Percentiles rank a stretch among this genome's conserved stretches.
Conservation (phyloP, 2,113 vertebrate species). For the Alethe castanea region DNA sequence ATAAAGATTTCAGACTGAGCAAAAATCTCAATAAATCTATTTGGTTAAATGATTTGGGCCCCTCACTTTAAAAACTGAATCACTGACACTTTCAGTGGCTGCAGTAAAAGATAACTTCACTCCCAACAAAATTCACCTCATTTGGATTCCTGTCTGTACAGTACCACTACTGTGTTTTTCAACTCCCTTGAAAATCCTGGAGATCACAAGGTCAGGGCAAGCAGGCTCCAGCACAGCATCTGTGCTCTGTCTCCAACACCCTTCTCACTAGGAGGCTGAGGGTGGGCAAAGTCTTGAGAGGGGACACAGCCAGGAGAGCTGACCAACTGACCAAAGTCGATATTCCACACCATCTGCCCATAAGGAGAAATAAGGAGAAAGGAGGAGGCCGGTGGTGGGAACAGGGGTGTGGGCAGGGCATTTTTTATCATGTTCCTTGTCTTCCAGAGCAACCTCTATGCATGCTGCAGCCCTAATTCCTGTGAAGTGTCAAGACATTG, state of each 20-base stretch:
- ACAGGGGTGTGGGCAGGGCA: background rate
- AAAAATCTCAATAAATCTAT: background rate
- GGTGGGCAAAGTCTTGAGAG: background rate
- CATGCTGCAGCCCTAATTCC: background rate
- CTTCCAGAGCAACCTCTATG: accelerated
- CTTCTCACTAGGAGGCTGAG: background rate
- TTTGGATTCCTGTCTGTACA: background rate
- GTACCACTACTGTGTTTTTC: background rate
- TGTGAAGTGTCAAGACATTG: background rate
- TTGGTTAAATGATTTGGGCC: background rate
- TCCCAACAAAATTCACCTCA: background rate
- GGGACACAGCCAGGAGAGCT: background rate
- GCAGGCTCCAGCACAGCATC: background rate
- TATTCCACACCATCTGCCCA: background rate
- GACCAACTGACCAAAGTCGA: background rate
- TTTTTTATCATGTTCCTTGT: accelerated
- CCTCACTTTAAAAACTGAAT: background rate
- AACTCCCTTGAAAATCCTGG: background rate
- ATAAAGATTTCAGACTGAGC: background rate
- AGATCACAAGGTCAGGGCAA: background rate
- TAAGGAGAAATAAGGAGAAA: background rate
- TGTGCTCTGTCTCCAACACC: background rate
- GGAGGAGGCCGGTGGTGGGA: background rate
- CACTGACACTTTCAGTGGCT: background rate
- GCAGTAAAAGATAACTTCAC: background rate